Evolutionary conservation across 2,888 invertebrate species (phyloP), one percentile per base, ranked within the genome.

Genomic region (Palloptera scutellata): DNA sequence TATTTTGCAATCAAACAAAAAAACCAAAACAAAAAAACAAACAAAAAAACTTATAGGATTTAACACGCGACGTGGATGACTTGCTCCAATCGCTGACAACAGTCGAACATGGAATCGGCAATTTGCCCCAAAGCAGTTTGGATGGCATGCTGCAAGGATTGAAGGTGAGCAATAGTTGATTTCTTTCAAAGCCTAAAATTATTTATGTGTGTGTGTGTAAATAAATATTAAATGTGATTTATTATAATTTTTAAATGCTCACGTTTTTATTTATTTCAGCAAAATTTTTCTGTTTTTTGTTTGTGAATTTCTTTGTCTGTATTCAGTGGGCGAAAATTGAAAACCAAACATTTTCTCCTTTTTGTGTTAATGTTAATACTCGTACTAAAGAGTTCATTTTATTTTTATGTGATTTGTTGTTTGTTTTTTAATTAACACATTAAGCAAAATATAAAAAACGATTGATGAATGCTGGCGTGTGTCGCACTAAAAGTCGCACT

Each of bases 131-230:
- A 74, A 89, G 90, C 81, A 92, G 89, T 81, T 88, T 92, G 76
- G 89, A 89, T 73, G 88, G 89, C 64, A 92, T 93, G 91, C 88
- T 91, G 74, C 86, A 87, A 61, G 90, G 91, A 74, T 87, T 93
- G 54, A 88, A 88, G 90, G 93, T 93, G 86, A 91, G 74, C 73
- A 13, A 52, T 41, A 65, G 61, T 59, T 68, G 63, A 57, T 42
- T 13, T 58, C 41, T 58, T 42, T 30, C 3, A 4, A 30, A 30
- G 30, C 30, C 6, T 30, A 30, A 30, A 30, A 4, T 30, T 30
- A 30, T 30, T 30, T 30, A 30, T 30, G 30, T 30, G 30, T 30
- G 30, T 30, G 30, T 30, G 30, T 30, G 30, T 30, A 30, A 30
- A 30, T 30, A 30, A 30, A 30, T 30, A 30, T 30, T 30, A 30